Evolutionary conservation across 53 echinoderm and acorn worm species (phyloP).

Genomic region (Echinometra lucunter): DNA sequence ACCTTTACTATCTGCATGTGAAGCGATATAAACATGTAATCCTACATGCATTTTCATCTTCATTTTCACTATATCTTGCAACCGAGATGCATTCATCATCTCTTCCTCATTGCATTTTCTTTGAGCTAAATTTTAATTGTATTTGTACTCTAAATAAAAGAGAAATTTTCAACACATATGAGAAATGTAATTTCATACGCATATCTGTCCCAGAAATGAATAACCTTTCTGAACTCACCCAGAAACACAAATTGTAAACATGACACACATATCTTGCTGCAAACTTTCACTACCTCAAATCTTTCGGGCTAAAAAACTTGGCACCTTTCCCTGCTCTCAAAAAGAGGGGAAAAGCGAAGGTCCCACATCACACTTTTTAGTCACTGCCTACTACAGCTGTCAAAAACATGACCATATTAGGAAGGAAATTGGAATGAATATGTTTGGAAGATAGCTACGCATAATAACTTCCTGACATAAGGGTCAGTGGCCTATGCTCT

Average conservation of each 20-base stretch:
- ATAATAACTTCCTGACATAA: background rate
- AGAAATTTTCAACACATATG: background rate
- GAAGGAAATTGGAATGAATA: constrained; percentile 48
- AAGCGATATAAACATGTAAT: background rate
- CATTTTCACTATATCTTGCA: background rate
- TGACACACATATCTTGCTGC: background rate
- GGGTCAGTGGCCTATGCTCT: constrained; percentile 25
- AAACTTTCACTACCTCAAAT: background rate
- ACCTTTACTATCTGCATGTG: background rate
- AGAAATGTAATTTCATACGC: background rate
- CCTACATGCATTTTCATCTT: background rate
- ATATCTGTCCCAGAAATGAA: background rate
- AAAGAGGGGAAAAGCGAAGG: background rate
- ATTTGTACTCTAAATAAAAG: too few species aligned
- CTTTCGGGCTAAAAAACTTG: constrained; percentile 4
- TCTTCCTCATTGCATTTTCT: too few species aligned
- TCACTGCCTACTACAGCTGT: constrained; percentile 33
- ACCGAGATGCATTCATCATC: background rate
- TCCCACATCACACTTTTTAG: background rate
- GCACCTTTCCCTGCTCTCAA: background rate
- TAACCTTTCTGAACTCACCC: background rate
- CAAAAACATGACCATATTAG: constrained; percentile 17
- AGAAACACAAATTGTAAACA: background rate
- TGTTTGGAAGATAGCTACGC: background rate
- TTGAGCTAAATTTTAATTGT: too few species aligned